A percentile compares a stretch with the other conserved stretches of the same genome.
Conservation (phyloP, 92 coral and sea anemone genomes). For the Zoanthus sociatus region DNA sequence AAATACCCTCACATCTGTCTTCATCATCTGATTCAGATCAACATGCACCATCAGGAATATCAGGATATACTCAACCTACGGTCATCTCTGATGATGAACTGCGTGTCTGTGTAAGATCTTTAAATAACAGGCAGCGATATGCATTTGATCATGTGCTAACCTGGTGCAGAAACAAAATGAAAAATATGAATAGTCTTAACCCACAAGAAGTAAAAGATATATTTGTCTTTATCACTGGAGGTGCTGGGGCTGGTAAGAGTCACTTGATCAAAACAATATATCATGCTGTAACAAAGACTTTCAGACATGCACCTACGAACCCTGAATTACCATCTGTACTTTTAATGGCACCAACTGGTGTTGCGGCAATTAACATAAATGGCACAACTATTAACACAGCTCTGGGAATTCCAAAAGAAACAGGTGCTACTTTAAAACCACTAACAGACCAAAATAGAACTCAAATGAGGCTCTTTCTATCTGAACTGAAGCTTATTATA, state of each 20-base stretch:
- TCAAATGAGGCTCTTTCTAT: slow-evolving; percentile 18
- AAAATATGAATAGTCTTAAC: neutral
- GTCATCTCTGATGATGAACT: neutral
- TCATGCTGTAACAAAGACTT: slow-evolving; percentile 34
- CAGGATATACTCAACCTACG: slow-evolving; percentile 19
- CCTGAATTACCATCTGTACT: slow-evolving; percentile 57
- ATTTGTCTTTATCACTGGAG: no score
- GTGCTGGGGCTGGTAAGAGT: neutral
- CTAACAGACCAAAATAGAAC: no score
- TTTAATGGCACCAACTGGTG: no score
- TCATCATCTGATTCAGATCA: slow-evolving; percentile 5
- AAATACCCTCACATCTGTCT: slow-evolving; percentile 17
- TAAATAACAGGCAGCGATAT: neutral
- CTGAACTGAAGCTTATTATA: neutral
- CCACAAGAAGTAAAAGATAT: neutral
- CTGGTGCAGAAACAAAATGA: slow-evolving; percentile 26
- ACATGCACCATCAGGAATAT: neutral
- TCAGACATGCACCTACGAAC: slow-evolving; percentile 27
- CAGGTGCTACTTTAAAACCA: neutral
- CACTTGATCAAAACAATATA: no score
- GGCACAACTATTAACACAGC: no score
- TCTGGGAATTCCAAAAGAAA: no score
- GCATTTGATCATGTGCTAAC: no score
- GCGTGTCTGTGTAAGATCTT: slow-evolving; percentile 28
- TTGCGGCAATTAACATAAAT: no score